These are phyloP conservation scores for Gymnarchus niloticus DNA, from an alignment of 2,113 vertebrate species.

Conservation along the genomic window DNA sequence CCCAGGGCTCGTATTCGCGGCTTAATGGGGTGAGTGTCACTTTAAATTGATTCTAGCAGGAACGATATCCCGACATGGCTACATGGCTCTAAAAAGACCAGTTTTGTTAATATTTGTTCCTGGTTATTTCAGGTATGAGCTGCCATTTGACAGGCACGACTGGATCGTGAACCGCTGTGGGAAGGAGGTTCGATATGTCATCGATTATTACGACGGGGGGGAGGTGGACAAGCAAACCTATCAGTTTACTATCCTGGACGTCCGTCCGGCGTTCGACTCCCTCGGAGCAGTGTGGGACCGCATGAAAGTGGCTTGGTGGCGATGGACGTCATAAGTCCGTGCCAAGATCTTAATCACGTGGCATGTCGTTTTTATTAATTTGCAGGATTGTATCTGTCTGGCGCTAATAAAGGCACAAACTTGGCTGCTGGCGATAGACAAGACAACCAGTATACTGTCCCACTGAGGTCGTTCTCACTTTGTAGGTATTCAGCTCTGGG, in stretches of 20 bases:
- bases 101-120: not conserved
- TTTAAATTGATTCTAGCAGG: not conserved
- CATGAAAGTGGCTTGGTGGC: slow-evolving; percentile 81
- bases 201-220: slow-evolving; percentile 80
- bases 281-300: slow-evolving; percentile 77
- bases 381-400: not conserved
- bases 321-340: slow-evolving; percentile 67
- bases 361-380: not conserved
- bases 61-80: not conserved
- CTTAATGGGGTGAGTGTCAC: slow-evolving; percentile 74
- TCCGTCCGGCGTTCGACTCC: slow-evolving; percentile 76
- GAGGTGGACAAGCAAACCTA: slow-evolving; percentile 63
- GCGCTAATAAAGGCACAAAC: not conserved
- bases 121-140: slow-evolving; percentile 61
- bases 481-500: not conserved
- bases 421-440: not conserved
- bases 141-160: slow-evolving; percentile 80
- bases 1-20: slow-evolving; percentile 76
- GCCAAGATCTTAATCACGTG: not conserved
- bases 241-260: slow-evolving; percentile 75
- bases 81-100: not conserved
- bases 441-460: not conserved
- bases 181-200: slow-evolving; percentile 74
- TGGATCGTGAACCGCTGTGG: slow-evolving; percentile 81
- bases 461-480: not conserved